phyloP scores from a whole-genome alignment of 1,140 invertebrate genomes.

The Sminthurinus signatus region DNA sequence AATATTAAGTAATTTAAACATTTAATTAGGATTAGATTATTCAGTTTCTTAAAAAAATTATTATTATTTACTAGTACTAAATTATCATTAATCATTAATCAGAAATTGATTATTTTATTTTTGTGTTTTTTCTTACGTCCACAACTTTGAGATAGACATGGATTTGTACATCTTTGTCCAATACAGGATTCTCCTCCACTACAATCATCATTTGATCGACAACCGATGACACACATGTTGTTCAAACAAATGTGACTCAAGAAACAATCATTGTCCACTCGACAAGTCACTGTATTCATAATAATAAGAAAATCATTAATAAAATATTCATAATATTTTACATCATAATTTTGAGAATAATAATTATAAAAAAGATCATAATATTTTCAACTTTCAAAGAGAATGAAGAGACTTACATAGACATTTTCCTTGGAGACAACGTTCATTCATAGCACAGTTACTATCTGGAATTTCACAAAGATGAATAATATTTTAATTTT shows the following conservation, averaged over 20 bases:
- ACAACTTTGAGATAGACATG: constrained; percentile 65
- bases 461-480: no score
- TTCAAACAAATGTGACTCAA: constrained; percentile 78
- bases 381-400: constrained; percentile 10
- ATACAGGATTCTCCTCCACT: constrained; percentile 70
- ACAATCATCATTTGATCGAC: constrained; percentile 78
- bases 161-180: constrained; percentile 70
- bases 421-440: constrained; percentile 65
- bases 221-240: constrained; percentile 78
- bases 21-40: constrained; percentile 16
- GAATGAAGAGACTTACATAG: constrained; percentile 56
- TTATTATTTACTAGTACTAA: no score
- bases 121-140: constrained; percentile 79
- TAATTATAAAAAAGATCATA: no score
- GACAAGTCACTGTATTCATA: constrained; percentile 62
- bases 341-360: no score
- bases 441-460: constrained; percentile 83
- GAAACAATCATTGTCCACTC: constrained; percentile 84
- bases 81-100: no score
- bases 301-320: constrained; percentile 6
- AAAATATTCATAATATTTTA: constrained; percentile 17
- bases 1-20: constrained; percentile 53
- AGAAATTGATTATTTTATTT: no score
- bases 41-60: no score
- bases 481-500: no score